A percentile compares a stretch with the other conserved stretches of the same genome.
Evolutionary conservation across 2,113 vertebrate species (phyloP).

Genomic region (Nettapus auritus): DNA sequence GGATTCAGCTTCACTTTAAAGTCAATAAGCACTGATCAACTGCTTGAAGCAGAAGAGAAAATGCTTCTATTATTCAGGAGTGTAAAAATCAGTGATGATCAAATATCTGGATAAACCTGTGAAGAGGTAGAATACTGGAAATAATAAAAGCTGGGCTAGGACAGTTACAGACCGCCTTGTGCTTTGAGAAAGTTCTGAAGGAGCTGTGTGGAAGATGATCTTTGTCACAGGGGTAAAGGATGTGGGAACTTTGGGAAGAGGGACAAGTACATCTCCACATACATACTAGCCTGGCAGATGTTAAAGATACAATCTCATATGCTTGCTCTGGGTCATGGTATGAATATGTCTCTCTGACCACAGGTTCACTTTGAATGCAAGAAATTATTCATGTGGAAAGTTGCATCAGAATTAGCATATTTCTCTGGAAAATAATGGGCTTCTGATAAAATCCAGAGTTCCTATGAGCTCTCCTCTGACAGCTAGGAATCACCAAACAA

Average conservation of each 20-base stretch:
- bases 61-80: not conserved
- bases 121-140: not conserved
- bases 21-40: not conserved
- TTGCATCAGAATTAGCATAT: not conserved
- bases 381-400: not conserved
- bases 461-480: not conserved
- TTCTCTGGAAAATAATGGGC: not conserved
- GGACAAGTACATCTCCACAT: not conserved
- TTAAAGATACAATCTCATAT: not conserved
- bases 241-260: not conserved
- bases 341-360: not conserved
- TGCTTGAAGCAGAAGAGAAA: not conserved
- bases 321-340: not conserved
- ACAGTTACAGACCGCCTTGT: rapidly evolving
- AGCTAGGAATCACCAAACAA: not conserved
- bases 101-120: not conserved
- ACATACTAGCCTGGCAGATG: not conserved
- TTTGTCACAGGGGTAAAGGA: not conserved
- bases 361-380: not conserved
- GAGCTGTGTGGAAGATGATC: not conserved
- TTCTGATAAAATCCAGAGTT: not conserved
- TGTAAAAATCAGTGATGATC: constrained; percentile 44
- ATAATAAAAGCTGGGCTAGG: not conserved
- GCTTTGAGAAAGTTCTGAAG: not conserved
- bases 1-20: constrained; percentile 42